phyloP scores from a whole-genome alignment of 2,888 invertebrate genomes.

The Ischnura elegans region DNA sequence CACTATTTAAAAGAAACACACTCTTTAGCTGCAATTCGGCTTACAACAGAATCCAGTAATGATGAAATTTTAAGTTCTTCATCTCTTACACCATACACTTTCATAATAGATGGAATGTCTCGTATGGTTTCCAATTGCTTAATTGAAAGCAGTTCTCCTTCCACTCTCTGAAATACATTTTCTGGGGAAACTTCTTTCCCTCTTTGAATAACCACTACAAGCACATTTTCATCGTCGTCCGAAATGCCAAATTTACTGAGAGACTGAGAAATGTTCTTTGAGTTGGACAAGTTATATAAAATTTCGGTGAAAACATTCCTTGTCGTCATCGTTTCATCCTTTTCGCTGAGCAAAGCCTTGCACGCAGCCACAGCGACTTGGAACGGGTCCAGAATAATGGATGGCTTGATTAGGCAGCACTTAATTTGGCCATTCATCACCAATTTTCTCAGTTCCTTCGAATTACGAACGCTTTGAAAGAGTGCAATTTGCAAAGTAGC shows the following conservation, averaged over 20 bases:
- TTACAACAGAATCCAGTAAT: constrained; percentile 82
- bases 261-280: constrained; percentile 86
- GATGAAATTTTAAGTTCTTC: constrained; percentile 77
- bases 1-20: constrained; percentile 78
- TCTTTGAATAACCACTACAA: constrained; percentile 78
- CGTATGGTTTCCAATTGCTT: constrained; percentile 78
- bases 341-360: constrained; percentile 81
- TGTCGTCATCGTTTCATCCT: constrained; percentile 80
- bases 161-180: constrained; percentile 78
- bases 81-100: constrained; percentile 82
- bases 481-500: constrained; percentile 70
- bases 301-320: constrained; percentile 84
- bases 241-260: constrained; percentile 83
- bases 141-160: constrained; percentile 80
- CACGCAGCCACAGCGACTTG: constrained; percentile 85
- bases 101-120: constrained; percentile 80
- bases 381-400: constrained; percentile 82
- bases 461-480: constrained; percentile 81
- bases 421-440: constrained; percentile 81
- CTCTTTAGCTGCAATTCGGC: constrained; percentile 84
- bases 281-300: constrained; percentile 84
- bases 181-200: constrained; percentile 73
- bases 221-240: constrained; percentile 78
- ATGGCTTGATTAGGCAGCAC: constrained; percentile 83
- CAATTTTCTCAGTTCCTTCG: constrained; percentile 79